A percentile compares a stretch with the other conserved stretches of the same genome.
Conservation (phyloP, 2,113 vertebrate genomes). For the Maylandia zebra region DNA sequence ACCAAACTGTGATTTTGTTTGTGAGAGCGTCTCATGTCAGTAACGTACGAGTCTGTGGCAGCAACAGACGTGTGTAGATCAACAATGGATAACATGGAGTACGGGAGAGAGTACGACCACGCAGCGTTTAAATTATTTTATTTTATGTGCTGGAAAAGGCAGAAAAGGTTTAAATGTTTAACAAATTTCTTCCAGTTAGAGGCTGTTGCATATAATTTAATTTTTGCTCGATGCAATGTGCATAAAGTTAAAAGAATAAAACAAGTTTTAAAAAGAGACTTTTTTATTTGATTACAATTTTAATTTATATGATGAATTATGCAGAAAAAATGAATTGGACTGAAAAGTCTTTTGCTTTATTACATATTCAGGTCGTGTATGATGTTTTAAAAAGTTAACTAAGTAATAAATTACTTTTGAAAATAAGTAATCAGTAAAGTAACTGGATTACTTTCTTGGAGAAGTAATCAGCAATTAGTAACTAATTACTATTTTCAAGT, state of each 20-base stretch:
- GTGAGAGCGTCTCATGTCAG: background rate
- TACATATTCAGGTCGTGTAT: background rate
- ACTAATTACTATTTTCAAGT: background rate
- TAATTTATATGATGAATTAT: background rate
- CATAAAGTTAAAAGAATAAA: background rate
- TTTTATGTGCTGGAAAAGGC: background rate
- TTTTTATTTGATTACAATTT: background rate
- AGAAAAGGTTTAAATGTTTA: background rate
- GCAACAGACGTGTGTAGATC: background rate
- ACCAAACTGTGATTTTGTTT: background rate
- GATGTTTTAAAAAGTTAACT: background rate
- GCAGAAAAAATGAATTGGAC: background rate
- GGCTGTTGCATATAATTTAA: background rate
- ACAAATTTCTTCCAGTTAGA: background rate
- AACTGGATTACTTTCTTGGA: background rate
- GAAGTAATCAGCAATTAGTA: background rate
- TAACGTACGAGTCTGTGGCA: background rate
- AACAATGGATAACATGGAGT: background rate
- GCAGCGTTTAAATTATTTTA: background rate
- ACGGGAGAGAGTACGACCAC: background rate
- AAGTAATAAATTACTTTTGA: background rate
- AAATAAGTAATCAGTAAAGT: background rate
- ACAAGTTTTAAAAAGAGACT: background rate
- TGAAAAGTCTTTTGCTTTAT: background rate
- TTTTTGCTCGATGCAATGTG: background rate